phyloP scores from a whole-genome alignment of 2,797 vertebrate genomes.

The Neostethus bicornis region DNA sequence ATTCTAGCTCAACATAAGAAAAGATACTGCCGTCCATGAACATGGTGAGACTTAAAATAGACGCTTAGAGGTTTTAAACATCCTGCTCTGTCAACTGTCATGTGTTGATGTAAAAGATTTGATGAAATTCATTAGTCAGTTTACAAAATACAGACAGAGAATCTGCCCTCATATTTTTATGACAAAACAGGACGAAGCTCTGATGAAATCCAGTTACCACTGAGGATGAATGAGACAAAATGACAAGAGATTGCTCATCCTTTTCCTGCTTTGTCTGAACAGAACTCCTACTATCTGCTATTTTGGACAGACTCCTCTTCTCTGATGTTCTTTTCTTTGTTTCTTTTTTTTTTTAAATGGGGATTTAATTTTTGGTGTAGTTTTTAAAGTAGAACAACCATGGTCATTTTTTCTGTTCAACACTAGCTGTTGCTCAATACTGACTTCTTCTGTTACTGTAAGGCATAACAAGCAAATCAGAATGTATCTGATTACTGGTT shows the following conservation, averaged over 20 bases:
- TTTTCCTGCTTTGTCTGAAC: constrained; percentile 37
- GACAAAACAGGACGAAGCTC: constrained; percentile 23
- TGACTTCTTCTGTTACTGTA: constrained; percentile 46
- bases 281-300: constrained; percentile 38
- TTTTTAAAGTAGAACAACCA: too few species aligned
- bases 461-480: constrained; percentile 4
- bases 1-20: too few species aligned
- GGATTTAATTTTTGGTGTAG: background rate
- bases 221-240: constrained; percentile 27
- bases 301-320: constrained; percentile 12
- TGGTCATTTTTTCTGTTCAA: background rate
- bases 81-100: background rate
- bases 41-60: too few species aligned
- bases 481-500: constrained; percentile 12
- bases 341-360: background rate
- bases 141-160: background rate
- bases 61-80: background rate
- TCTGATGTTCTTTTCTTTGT: background rate
- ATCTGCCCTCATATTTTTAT: background rate
- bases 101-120: constrained; percentile 17
- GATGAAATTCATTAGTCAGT: background rate
- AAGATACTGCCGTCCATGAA: too few species aligned
- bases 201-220: constrained; percentile 10
- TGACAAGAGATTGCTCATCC: constrained; percentile 25
- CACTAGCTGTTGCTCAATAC: constrained; percentile 33